phyloP scores from a whole-genome alignment of 2,888 invertebrate species.

The Eupelmus urozonus region DNA sequence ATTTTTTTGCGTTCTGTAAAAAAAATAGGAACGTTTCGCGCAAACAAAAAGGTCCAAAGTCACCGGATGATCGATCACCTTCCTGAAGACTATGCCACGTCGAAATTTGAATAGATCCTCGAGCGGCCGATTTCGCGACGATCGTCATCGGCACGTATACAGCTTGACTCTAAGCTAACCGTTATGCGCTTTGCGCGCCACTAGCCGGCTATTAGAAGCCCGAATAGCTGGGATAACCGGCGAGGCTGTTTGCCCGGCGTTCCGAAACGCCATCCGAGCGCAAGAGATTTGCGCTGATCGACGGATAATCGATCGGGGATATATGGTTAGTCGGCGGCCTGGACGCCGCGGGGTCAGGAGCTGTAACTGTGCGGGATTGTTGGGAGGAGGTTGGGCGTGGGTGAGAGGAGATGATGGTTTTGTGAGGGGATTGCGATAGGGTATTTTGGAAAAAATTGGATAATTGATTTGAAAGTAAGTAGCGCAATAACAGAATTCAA shows the following conservation, averaged over 20 bases:
- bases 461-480: background rate
- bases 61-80: too few species aligned
- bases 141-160: background rate
- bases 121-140: background rate
- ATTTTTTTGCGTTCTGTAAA: too few species aligned
- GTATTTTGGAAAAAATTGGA: background rate
- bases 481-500: too few species aligned
- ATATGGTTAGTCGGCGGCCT: background rate
- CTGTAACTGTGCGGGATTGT: too few species aligned
- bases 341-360: too few species aligned
- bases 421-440: too few species aligned
- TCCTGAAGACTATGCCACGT: too few species aligned
- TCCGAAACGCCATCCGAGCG: background rate
- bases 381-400: too few species aligned
- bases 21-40: too few species aligned
- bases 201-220: constrained; percentile 28
- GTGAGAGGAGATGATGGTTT: too few species aligned
- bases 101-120: background rate
- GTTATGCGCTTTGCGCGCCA: constrained; percentile 45
- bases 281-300: constrained; percentile 32
- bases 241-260: constrained; percentile 4
- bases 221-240: constrained; percentile 47
- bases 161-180: constrained; percentile 23
- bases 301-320: background rate
- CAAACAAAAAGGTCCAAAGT: too few species aligned